A percentile compares a stretch with the other conserved stretches of the same genome.
Evolutionary conservation across 2,797 vertebrate species (phyloP).

Genomic region (Sorex maritimensis): DNA sequence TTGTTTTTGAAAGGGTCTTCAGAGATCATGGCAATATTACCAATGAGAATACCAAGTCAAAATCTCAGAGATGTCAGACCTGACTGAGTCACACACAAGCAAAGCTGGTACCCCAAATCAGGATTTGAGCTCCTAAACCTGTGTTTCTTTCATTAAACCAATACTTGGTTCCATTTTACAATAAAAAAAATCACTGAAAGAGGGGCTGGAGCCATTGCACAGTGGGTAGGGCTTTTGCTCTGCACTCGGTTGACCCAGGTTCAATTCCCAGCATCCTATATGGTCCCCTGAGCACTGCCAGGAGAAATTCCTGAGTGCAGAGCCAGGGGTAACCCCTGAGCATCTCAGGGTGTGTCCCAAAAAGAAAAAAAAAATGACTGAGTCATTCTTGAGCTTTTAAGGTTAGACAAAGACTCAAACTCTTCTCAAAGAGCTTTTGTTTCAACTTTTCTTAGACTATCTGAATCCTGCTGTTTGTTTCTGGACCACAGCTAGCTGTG

Average conservation of each 20-base stretch:
- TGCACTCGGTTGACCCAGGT: too few relatives aligned
- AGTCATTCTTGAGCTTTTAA: slow-evolving; percentile 7
- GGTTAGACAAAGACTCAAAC: slow-evolving; percentile 32
- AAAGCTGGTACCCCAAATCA: background rate
- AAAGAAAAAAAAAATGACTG: background rate
- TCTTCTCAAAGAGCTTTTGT: slow-evolving; percentile 20
- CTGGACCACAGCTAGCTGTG: too few relatives aligned
- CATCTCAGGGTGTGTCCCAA: background rate
- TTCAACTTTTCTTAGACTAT: slow-evolving; percentile 29
- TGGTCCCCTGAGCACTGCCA: too few relatives aligned
- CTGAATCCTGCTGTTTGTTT: background rate
- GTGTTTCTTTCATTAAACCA: background rate
- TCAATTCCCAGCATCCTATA: too few relatives aligned
- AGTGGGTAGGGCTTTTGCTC: too few relatives aligned
- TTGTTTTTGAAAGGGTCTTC: background rate
- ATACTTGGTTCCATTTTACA: background rate
- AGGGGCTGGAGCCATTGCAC: too few relatives aligned
- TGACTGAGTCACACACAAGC: background rate
- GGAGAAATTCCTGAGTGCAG: too few relatives aligned
- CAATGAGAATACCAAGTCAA: background rate
- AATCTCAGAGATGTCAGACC: background rate
- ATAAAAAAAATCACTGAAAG: too few relatives aligned
- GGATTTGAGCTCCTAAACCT: background rate
- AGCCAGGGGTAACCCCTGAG: too few relatives aligned
- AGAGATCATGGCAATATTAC: background rate